phyloP scores from a whole-genome alignment of 1,140 invertebrate genomes.

The Drosophila pseudoananassae region DNA sequence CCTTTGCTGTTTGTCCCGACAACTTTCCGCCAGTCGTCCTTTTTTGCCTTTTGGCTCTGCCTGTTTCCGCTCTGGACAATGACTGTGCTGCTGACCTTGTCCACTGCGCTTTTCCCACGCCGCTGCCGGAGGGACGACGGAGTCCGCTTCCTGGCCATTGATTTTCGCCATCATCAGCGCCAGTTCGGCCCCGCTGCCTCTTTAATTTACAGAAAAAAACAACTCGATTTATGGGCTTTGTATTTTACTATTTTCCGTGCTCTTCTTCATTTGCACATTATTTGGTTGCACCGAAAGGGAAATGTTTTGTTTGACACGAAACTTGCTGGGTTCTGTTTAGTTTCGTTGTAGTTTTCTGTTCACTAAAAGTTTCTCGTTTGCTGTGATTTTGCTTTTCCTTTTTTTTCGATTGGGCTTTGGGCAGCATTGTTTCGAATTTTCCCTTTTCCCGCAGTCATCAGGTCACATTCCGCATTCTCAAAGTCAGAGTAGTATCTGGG shows the following conservation, averaged over 20 bases:
- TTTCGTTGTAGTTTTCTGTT: conserved; percentile 54
- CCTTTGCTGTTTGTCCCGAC: conserved; percentile 16
- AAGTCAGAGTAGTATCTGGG: conserved; percentile 30
- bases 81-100: conserved; percentile 58
- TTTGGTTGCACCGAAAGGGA: conserved; percentile 34
- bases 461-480: conserved; percentile 3
- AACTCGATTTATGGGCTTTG: conserved; percentile 58
- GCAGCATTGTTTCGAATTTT: conserved; percentile 45
- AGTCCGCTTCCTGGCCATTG: conserved; percentile 59
- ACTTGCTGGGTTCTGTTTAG: conserved; percentile 52
- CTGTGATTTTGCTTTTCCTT: conserved; percentile 2
- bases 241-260: conserved; percentile 11
- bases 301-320: conserved; percentile 40
- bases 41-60: conserved; percentile 22
- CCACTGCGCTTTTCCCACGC: conserved; percentile 11
- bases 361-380: conserved; percentile 37
- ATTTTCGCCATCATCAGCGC: conserved; percentile 50
- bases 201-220: conserved; percentile 62
- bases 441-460: conserved; percentile 7
- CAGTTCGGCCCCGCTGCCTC: conserved; percentile 6
- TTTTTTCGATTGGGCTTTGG: conserved; percentile 23
- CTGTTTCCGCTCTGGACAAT: conserved; percentile 43
- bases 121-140: conserved; percentile 17
- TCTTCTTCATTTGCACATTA: conserved; percentile 47
- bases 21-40: not conserved